phyloP scores from a whole-genome alignment of 1,140 invertebrate genomes.

The Sarcophaga bullata region DNA sequence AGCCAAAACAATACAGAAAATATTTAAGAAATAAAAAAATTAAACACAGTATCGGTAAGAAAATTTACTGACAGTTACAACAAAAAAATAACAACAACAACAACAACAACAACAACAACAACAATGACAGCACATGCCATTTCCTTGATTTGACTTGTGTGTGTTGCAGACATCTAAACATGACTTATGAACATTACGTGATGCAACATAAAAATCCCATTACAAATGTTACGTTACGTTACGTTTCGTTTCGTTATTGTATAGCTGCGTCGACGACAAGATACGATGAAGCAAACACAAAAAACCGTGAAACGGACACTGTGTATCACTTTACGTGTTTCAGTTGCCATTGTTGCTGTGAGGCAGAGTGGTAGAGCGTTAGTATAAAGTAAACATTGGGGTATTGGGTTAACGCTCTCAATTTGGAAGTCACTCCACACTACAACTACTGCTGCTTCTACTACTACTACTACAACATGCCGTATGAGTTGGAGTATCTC shows the following conservation, averaged over 20 bases:
- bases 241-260: not conserved
- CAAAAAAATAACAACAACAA: too few relatives aligned
- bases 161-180: slow-evolving; percentile 57
- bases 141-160: slow-evolving; percentile 43
- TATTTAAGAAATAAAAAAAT: too few relatives aligned
- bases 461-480: slow-evolving; percentile 3
- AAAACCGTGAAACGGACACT: not conserved
- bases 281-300: not conserved
- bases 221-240: slow-evolving; percentile 53
- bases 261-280: not conserved
- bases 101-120: too few relatives aligned
- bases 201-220: slow-evolving; percentile 66
- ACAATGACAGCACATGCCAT: slow-evolving; percentile 13
- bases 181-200: slow-evolving; percentile 65
- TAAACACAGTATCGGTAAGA: slow-evolving; percentile 33
- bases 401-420: too few relatives aligned
- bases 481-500: slow-evolving; percentile 28
- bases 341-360: too few relatives aligned
- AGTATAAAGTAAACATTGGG: too few relatives aligned
- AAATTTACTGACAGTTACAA: slow-evolving; percentile 12
- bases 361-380: too few relatives aligned
- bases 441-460: too few relatives aligned
- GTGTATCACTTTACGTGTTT: not conserved
- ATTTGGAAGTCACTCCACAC: too few relatives aligned
- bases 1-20: too few relatives aligned